A percentile compares a stretch with the other conserved stretches of the same genome.
Evolutionary conservation across 92 coral and sea anemone species (phyloP).

Genomic region (Pocillopora grandis): DNA sequence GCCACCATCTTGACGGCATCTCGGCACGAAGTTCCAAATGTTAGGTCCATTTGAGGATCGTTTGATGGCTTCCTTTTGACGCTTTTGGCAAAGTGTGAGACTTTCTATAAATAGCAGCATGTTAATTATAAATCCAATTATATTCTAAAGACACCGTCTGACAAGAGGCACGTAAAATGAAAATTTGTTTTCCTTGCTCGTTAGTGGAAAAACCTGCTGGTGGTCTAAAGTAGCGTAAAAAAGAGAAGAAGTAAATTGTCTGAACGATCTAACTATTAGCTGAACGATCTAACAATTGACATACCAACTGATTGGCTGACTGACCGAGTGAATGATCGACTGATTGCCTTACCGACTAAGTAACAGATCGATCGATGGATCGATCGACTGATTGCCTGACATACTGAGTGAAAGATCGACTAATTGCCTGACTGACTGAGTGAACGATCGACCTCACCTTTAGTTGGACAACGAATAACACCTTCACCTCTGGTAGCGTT

Average conservation of each 20-base stretch:
- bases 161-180: background rate
- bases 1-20: constrained; percentile 72
- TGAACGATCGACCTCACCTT: constrained; percentile 32
- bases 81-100: constrained; percentile 58
- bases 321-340: too few relatives aligned
- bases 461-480: constrained; percentile 55
- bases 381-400: background rate
- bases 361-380: background rate
- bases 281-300: too few relatives aligned
- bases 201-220: too few relatives aligned
- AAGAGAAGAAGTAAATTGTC: too few relatives aligned
- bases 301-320: too few relatives aligned
- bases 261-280: too few relatives aligned
- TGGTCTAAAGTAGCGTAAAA: too few relatives aligned
- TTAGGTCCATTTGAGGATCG: constrained; percentile 27
- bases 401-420: background rate
- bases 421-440: background rate
- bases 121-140: background rate
- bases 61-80: constrained; percentile 21
- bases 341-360: too few relatives aligned
- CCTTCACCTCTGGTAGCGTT: constrained; percentile 62
- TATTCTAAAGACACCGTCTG: background rate
- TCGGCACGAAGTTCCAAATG: constrained; percentile 59
- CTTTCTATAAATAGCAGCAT: constrained; percentile 22
- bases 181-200: background rate